Percentiles rank a stretch among this genome's conserved stretches.
Conservation (phyloP, 2,888 invertebrate species). For the Exocentrus adspersus region DNA sequence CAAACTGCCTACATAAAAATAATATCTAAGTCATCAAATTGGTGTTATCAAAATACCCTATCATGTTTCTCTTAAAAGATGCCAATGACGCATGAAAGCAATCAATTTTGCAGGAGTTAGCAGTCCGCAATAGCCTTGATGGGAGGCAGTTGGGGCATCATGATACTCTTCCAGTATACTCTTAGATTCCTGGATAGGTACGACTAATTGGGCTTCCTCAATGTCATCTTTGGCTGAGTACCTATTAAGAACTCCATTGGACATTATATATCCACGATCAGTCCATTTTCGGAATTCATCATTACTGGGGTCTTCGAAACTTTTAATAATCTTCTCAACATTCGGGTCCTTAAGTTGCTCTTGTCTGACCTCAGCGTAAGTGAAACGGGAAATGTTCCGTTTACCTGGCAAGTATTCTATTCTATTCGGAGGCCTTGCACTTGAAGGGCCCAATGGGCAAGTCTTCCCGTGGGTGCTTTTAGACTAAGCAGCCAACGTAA, state of each 20-base stretch:
- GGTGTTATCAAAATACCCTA: no score
- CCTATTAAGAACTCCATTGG: slow-evolving; percentile 41
- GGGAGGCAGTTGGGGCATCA: slow-evolving; percentile 45
- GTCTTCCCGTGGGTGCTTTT: slow-evolving; percentile 52
- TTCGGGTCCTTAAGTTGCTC: slow-evolving; percentile 44
- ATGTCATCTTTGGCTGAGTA: slow-evolving; percentile 27
- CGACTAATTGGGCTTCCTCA: slow-evolving; percentile 50
- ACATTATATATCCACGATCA: slow-evolving; percentile 43
- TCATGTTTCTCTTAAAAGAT: no score
- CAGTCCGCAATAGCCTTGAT: slow-evolving; percentile 47
- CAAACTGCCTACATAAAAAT: no score
- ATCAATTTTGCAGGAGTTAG: slow-evolving; percentile 28
- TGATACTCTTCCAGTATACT: slow-evolving; percentile 43
- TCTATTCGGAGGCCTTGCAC: slow-evolving; percentile 55
- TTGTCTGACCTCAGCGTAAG: no score
- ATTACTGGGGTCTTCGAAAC: slow-evolving; percentile 27
- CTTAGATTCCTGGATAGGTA: slow-evolving; percentile 32
- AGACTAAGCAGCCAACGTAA: slow-evolving; percentile 61
- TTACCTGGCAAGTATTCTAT: slow-evolving; percentile 33
- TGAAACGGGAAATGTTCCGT: slow-evolving; percentile 28
- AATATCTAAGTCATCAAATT: no score
- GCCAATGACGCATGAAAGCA: no score
- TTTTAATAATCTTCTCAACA: slow-evolving; percentile 39
- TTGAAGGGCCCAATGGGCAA: slow-evolving; percentile 61
- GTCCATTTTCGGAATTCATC: slow-evolving; percentile 34